These are phyloP conservation scores for Nemotelus nigrinus DNA, from an alignment of 2,888 invertebrate species.

Conservation along the genomic window DNA sequence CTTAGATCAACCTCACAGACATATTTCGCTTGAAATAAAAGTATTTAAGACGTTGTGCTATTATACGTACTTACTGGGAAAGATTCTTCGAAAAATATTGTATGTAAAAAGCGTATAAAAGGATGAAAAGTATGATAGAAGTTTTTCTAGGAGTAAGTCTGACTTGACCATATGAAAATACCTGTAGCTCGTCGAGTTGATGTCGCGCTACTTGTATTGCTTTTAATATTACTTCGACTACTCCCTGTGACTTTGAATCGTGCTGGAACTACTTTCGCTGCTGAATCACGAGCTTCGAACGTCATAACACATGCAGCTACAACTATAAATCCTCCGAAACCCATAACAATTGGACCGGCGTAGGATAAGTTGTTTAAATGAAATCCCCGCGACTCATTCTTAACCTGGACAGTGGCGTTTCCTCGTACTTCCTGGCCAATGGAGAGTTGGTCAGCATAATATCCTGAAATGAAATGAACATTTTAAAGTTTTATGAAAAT, in stretches of 20 bases:
- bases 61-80: too few relatives aligned
- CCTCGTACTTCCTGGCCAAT: constrained; percentile 81
- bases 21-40: too few relatives aligned
- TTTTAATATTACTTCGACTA: constrained; percentile 60
- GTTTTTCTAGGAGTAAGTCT: too few relatives aligned
- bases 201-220: constrained; percentile 61
- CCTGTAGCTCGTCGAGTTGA: constrained; percentile 62
- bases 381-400: constrained; percentile 84
- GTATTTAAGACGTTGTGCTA: too few relatives aligned
- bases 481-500: neutral
- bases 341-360: constrained; percentile 98
- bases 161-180: constrained; percentile 48
- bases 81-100: too few relatives aligned
- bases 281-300: constrained; percentile 95
- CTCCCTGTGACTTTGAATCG: constrained; percentile 67
- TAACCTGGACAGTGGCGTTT: constrained; percentile 80
- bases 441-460: constrained; percentile 84
- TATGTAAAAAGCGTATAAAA: too few relatives aligned
- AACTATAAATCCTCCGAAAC: constrained; percentile 94
- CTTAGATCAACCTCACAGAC: too few relatives aligned
- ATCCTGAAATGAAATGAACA: constrained; percentile 68
- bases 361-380: constrained; percentile 91
- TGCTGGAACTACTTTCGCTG: constrained; percentile 90
- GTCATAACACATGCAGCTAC: constrained; percentile 98
- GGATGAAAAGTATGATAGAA: too few relatives aligned